Evolutionary conservation across 2,113 vertebrate species (phyloP).

Genomic region (Thermophis baileyi): DNA sequence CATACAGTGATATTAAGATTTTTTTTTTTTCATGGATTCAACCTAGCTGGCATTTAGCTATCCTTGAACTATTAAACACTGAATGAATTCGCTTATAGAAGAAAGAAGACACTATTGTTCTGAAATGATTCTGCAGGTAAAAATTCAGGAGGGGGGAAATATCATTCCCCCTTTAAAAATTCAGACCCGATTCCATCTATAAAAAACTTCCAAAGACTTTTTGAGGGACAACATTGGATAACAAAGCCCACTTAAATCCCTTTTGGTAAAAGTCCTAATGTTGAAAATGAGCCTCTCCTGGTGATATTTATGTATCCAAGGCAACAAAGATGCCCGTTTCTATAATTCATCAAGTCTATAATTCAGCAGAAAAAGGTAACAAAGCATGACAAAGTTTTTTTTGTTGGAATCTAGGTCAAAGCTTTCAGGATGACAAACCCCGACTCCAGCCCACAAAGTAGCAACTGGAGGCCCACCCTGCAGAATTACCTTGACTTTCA

Average conservation of each 20-base stretch:
- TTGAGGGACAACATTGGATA: slow-evolving; percentile 19
- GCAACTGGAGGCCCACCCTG: background rate
- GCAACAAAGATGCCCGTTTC: slow-evolving; percentile 59
- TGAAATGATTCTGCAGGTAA: background rate
- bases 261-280: slow-evolving; percentile 44
- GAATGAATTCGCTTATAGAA: background rate
- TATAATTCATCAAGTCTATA: slow-evolving; percentile 45
- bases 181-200: background rate
- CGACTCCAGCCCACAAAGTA: background rate
- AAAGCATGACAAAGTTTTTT: slow-evolving; percentile 43
- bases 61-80: background rate
- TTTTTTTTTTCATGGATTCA: background rate
- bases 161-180: background rate
- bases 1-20: background rate
- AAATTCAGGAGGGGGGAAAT: background rate
- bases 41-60: background rate
- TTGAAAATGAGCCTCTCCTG: slow-evolving; percentile 58
- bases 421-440: slow-evolving; percentile 30
- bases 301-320: slow-evolving; percentile 61
- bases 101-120: no score
- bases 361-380: slow-evolving; percentile 49
- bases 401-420: slow-evolving; percentile 63
- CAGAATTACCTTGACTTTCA: background rate
- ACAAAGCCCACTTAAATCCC: slow-evolving; percentile 52
- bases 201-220: slow-evolving; percentile 7